Base-by-base conservation (phyloP, 2,888 invertebrate genomes). In the Cremastinae sp. region DNA sequence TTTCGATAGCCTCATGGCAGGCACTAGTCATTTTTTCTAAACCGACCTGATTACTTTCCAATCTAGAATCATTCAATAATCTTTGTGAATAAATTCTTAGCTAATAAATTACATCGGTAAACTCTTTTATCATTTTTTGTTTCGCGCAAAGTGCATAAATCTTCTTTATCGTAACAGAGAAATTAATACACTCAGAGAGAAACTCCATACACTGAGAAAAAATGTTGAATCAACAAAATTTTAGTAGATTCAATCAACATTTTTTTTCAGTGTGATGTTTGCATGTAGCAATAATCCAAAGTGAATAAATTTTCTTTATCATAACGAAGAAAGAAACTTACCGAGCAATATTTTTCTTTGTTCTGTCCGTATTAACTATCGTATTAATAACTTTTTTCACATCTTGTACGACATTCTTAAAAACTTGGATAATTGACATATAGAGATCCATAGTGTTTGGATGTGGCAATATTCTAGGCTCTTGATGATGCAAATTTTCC, bases 21-120 rank as follows among this genome's bases (percentile, higher is more conserved):
- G 82, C 81, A 18, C 82, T 74, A 66, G 79, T 80, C 86, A 88
- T 87, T 59, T 84, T 81, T 5, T 81, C 64, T 8, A 88, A 75
- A 0, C 81, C 83, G 0, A 49, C 16, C 41, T 75, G 83, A 68
- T 87, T 86, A 8, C 78, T 82, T 45, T 80, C 72, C 34, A 87
- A 80, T 58, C 89, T 89, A 18, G 4, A 83, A 81, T 14, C 18
- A 68, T 53, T 28, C 38, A 49, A 51, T 34, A 45, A 47, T 43
- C 34, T 65, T 22, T 49, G 1, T 53, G 2, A n/a, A 22, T n/a
- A 10, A 18, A 1, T 18, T 12, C 2, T 43, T n/a, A n/a, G n/a
- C n/a, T n/a, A n/a, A n/a, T n/a, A n/a, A n/a, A n/a, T n/a, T n/a
- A n/a, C n/a, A n/a, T n/a, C n/a, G n/a, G n/a, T n/a, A n/a, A n/a